These are phyloP conservation scores for Drosophila lacertosa DNA, from an alignment of 1,140 invertebrate genomes.

Conservation along the genomic window DNA sequence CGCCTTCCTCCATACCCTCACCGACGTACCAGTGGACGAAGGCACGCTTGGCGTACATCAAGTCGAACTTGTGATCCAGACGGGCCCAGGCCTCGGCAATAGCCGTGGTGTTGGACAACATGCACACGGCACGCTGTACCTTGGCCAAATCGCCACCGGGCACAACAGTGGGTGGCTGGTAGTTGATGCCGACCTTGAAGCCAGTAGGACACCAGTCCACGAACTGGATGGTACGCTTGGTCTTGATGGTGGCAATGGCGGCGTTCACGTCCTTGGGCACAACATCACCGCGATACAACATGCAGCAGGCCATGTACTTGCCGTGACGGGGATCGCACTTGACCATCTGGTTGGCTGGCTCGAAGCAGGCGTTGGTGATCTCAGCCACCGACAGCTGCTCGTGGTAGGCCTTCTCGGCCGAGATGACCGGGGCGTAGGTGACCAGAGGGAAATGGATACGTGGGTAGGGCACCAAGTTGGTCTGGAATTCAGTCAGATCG, in stretches of 20 bases:
- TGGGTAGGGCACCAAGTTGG: constrained; percentile 93
- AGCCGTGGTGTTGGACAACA: constrained; percentile 93
- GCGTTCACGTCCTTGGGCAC: constrained; percentile 93
- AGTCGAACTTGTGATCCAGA: constrained; percentile 92
- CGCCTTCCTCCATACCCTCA: constrained; percentile 94
- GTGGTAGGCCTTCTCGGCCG: constrained; percentile 94
- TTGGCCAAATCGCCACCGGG: constrained; percentile 92
- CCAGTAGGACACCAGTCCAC: constrained; percentile 96
- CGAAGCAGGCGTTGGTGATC: constrained; percentile 95
- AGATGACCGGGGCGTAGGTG: constrained; percentile 94
- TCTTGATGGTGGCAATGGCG: constrained; percentile 93
- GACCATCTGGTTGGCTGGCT: constrained; percentile 96
- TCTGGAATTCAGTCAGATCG: constrained; percentile 95
- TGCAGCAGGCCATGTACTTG: constrained; percentile 95
- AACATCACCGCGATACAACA: constrained; percentile 91
- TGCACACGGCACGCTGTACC: constrained; percentile 90
- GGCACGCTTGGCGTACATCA: constrained; percentile 93
- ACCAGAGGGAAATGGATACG: constrained; percentile 93
- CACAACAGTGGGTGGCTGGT: constrained; percentile 92
- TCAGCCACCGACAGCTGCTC: constrained; percentile 93
- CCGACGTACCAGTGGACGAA: constrained; percentile 95
- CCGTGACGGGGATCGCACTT: constrained; percentile 95
- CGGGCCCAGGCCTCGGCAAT: constrained; percentile 92
- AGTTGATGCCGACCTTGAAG: constrained; percentile 93
- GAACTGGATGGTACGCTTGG: constrained; percentile 93